A percentile compares a stretch with the other conserved stretches of the same genome.
phyloP scores from a whole-genome alignment of 2,888 invertebrate genomes.

The Acronicta psi region DNA sequence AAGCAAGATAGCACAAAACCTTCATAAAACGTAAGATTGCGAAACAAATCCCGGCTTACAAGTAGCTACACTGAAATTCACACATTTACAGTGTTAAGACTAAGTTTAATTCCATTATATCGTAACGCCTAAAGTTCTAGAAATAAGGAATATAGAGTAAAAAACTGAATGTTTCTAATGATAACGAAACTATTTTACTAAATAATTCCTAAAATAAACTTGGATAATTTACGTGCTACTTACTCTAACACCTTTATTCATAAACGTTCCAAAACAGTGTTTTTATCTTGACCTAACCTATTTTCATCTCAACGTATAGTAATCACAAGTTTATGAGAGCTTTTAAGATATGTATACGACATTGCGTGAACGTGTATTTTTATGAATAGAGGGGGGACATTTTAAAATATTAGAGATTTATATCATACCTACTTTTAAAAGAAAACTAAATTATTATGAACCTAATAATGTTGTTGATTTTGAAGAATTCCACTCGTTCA shows the following conservation, averaged over 20 bases:
- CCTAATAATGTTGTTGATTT: conserved; percentile 52
- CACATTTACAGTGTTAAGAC: conserved; percentile 20
- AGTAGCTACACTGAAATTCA: conserved; percentile 31
- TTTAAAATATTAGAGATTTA: conserved; percentile 47
- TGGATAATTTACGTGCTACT: conserved; percentile 31
- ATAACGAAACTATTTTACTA: conserved; percentile 32
- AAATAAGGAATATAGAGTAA: conserved; percentile 38
- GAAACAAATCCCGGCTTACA: conserved; percentile 63
- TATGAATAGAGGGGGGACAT: conserved; percentile 21
- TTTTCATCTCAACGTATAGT: conserved; percentile 21
- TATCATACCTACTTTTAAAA: conserved; percentile 56
- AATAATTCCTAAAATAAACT: conserved; percentile 22
- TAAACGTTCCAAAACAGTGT: conserved; percentile 4
- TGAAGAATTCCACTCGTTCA: conserved; percentile 68
- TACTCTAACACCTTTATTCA: conserved; percentile 28
- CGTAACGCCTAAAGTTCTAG: conserved; percentile 37
- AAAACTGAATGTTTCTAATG: conserved; percentile 32
- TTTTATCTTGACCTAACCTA: conserved; percentile 3
- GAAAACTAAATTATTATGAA: conserved; percentile 60
- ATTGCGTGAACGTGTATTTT: conserved; percentile 5
- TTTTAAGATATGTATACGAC: conserved; percentile 25
- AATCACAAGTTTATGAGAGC: conserved; percentile 9
- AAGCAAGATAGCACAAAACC: conserved; percentile 55
- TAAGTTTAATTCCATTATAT: conserved; percentile 23
- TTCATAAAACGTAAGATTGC: conserved; percentile 60